phyloP scores from a whole-genome alignment of 2,888 invertebrate species.

The Mythimna loreyi region DNA sequence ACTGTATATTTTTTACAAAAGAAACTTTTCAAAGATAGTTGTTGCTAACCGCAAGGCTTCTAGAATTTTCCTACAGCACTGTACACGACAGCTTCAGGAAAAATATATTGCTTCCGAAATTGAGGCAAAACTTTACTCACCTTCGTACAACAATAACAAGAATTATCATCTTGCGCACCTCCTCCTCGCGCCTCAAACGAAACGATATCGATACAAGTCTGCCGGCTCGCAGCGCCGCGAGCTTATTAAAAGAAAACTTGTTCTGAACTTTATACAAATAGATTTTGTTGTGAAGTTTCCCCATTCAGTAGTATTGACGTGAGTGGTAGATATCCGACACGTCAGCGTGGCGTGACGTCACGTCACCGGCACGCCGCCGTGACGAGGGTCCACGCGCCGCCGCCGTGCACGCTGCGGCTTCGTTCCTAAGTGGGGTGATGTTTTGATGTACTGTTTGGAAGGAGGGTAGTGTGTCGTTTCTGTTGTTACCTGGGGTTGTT shows the following conservation, averaged over 20 bases:
- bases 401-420: not conserved
- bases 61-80: not conserved
- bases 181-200: conserved; percentile 1
- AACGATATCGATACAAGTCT: conserved; percentile 44
- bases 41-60: not conserved
- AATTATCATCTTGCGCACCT: conserved; percentile 18
- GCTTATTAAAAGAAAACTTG: conserved; percentile 40
- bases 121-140: conserved; percentile 28
- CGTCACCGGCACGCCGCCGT: conserved; percentile 12
- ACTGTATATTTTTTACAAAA: not conserved
- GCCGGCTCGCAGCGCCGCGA: conserved; percentile 7
- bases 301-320: conserved; percentile 23
- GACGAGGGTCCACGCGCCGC: conserved; percentile 27
- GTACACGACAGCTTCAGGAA: conserved; percentile 1
- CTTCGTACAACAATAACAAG: conserved; percentile 29
- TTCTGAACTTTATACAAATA: conserved; percentile 42
- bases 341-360: conserved; percentile 15
- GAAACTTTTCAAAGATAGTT: not conserved
- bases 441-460: conserved; percentile 5
- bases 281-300: conserved; percentile 46
- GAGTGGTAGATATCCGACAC: conserved; percentile 30
- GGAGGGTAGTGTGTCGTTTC: not conserved
- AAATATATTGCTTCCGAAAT: conserved; percentile 23
- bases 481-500: not conserved
- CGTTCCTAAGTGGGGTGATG: conserved; percentile 11